Evolutionary conservation across 2,888 invertebrate genomes (phyloP).

Genomic region (Scrobipalpa costella): DNA sequence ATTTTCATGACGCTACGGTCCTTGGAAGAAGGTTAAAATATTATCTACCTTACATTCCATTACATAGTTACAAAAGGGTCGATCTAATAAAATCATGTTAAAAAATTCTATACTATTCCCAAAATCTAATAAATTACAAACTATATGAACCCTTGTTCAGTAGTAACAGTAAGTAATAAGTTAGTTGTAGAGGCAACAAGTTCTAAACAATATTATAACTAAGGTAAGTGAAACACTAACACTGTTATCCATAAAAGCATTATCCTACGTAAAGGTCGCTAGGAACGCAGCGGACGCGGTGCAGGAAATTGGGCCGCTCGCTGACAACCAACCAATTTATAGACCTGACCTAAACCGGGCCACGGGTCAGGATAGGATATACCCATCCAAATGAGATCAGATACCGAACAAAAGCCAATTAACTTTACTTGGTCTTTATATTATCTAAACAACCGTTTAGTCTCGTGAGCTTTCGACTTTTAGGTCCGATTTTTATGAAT

Average conservation of each 20-base stretch:
- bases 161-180: too few relatives aligned
- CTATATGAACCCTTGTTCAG: too few relatives aligned
- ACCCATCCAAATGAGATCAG: constrained; percentile 5
- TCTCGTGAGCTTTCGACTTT: too few relatives aligned
- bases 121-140: too few relatives aligned
- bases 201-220: background rate
- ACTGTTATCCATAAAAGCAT: background rate
- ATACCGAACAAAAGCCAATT: constrained; percentile 8
- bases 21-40: too few relatives aligned
- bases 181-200: background rate
- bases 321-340: constrained; percentile 16
- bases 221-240: background rate
- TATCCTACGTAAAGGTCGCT: background rate
- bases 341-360: background rate
- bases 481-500: too few relatives aligned
- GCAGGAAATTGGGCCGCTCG: constrained; percentile 13
- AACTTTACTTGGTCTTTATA: background rate
- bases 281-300: background rate
- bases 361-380: background rate
- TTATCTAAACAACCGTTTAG: too few relatives aligned
- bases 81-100: too few relatives aligned
- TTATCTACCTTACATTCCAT: too few relatives aligned
- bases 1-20: too few relatives aligned
- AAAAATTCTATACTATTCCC: too few relatives aligned
- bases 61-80: too few relatives aligned